Evolutionary conservation across 2,888 invertebrate species (phyloP), one percentile per base, ranked within the genome.

Genomic region (Sinhomidia bicolor): DNA sequence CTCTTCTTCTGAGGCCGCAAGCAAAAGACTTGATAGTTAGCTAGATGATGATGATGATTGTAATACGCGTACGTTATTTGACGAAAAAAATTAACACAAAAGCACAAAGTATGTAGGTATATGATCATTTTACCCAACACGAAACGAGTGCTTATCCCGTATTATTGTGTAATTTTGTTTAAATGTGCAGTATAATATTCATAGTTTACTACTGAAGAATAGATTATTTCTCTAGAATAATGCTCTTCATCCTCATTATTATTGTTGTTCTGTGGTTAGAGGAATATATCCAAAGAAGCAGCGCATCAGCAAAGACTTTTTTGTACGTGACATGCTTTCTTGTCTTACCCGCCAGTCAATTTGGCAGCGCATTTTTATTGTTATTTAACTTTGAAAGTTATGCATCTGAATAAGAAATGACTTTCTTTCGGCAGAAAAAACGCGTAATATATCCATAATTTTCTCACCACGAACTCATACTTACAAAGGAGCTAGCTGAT

Each of bases 351-450:
- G 62, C 62, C 41, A 80, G 62, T 80, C 80, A 80, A 14, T 57
- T 62, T 80, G 23, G 62, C 80, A 41, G 36, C 54, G n/a, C 26
- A 78, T 54, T 51, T 54, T 57, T 78, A 54, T 54, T 54, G 29
- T 78, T 78, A 54, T 78, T 78, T 78, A 51, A 32, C 78, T 54
- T 78, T 41, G 9, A 74, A 23, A 47, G 74, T 74, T 47, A 74
- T 74, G 47, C 44, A 26, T 26, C 6, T 78, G 78, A 78, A 78
- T 78, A 78, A 9, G n/a, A 20, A 79, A 78, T 79, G 32, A 80
- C 60, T 79, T 79, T 79, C 79, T 79, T 79, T 79, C 32, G 29
- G 17, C 54, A 57, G 60, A 26, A 54, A 51, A 32, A 26, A n/a
- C n/a, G n/a, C 32, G 71, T 71, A 71, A 71, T 78, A 54, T 54